Evolutionary conservation across 2,113 vertebrate genomes (phyloP).

Genomic region (human): DNA sequence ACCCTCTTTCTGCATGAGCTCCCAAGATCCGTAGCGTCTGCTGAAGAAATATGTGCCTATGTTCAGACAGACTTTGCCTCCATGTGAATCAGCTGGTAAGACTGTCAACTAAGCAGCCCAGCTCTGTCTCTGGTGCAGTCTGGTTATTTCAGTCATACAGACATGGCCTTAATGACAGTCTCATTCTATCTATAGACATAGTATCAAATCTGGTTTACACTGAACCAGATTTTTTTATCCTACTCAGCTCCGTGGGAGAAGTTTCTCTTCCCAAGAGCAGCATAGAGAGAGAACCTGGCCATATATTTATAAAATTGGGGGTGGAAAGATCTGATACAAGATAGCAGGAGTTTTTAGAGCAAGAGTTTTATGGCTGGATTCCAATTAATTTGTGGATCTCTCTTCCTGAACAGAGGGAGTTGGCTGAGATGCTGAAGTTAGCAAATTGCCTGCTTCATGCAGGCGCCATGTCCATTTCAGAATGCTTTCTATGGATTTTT

Average conservation of each 20-base stretch:
- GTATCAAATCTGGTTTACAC: background rate
- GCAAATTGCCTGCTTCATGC: background rate
- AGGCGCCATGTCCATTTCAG: conserved; percentile 79
- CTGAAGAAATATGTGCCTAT: background rate
- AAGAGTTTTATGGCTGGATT: background rate
- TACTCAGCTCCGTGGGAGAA: background rate
- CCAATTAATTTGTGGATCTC: background rate
- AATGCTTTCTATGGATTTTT: conserved; percentile 84
- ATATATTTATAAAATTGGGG: background rate
- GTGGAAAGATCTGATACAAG: background rate
- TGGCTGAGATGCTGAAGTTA: background rate
- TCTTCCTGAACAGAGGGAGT: background rate
- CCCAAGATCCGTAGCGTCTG: background rate
- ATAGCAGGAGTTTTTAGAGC: background rate
- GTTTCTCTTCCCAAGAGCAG: background rate
- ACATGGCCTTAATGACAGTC: background rate
- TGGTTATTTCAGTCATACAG: background rate
- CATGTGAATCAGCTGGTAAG: background rate
- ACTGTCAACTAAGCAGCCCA: background rate
- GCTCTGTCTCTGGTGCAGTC: background rate
- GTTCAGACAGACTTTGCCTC: background rate
- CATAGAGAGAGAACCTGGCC: background rate
- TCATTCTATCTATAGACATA: background rate
- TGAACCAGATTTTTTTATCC: background rate
- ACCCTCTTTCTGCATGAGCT: background rate